phyloP scores from a whole-genome alignment of 2,797 vertebrate genomes.

The Phylloscopus collybita region DNA sequence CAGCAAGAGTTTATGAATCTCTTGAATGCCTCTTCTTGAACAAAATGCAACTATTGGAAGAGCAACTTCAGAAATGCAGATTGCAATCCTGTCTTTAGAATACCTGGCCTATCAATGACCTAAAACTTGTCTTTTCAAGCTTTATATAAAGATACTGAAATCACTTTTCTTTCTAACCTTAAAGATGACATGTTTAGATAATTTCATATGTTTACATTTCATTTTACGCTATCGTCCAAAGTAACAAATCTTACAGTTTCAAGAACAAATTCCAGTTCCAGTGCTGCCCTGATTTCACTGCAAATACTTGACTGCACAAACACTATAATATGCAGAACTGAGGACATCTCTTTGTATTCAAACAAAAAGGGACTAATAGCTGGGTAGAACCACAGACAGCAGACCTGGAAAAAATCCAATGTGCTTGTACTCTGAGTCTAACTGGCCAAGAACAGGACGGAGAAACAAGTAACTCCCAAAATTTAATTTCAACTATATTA shows the following conservation, averaged over 20 bases:
- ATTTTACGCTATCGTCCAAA: neutral
- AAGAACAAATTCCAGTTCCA: neutral
- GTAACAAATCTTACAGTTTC: neutral
- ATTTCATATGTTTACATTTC: neutral
- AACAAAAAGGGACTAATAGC: neutral
- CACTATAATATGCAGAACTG: neutral
- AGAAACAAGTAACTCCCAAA: neutral
- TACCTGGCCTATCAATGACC: neutral
- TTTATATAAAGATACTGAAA: neutral
- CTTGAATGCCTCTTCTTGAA: neutral
- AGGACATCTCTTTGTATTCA: neutral
- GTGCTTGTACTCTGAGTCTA: neutral
- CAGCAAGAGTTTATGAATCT: neutral
- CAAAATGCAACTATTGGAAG: neutral
- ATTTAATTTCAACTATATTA: neutral
- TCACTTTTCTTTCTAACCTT: neutral
- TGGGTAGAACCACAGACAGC: neutral
- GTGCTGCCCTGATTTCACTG: neutral
- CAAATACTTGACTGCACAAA: neutral
- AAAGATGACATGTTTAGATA: fast-evolving
- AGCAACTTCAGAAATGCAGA: neutral
- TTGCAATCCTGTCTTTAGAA: neutral
- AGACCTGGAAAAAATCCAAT: neutral
- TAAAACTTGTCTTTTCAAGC: neutral
- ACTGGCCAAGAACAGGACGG: neutral